Evolutionary conservation across 2,888 invertebrate genomes (phyloP), one percentile per base, ranked within the genome.

Genomic region (Megamerina dolium): DNA sequence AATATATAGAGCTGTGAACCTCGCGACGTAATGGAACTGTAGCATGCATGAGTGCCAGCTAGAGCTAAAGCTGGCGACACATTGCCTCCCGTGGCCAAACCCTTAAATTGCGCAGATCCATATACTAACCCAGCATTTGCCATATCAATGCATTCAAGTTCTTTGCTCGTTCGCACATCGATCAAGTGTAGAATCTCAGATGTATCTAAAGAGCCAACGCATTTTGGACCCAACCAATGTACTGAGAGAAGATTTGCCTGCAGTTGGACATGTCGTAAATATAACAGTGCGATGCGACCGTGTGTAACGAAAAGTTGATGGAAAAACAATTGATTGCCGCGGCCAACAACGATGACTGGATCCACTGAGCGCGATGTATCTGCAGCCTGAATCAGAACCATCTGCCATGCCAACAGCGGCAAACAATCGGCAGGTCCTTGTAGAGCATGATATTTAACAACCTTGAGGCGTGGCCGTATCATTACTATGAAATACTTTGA

Each of bases 71-170:
- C 80, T 3, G 75, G 75, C 48, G 87, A 77, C 55, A 85, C 97
- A 64, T 93, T 92, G 0, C 96, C 95, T 5, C 97, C 97, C 0
- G 96, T 96, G 48, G 94, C 93, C 30, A 95, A 74, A 0, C 88
- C 96, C 74, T 93, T 81, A 59, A 85, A 87, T 63, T 70, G 89
- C 32, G 90, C 87, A 23, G 89, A 88, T 33, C 87, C 85, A 61
- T 91, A 92, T 1, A 91, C 87, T 30, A 92, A 77, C 30, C 87
- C 83, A 13, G 88, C 85, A 60, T 79, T 79, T 23, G 85, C 83
- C 53, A 92, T 76, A 66, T 93, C 91, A 51, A 89, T 73, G 18
- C 83, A 78, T 72, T 91, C 90, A 16, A 89, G 75, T 68, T 92
- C 91, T 55, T 89, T 85, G 60, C 91, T 88, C 0, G 83, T 81